phyloP scores from a whole-genome alignment of 1,140 invertebrate species.

The Sinella curviseta region DNA sequence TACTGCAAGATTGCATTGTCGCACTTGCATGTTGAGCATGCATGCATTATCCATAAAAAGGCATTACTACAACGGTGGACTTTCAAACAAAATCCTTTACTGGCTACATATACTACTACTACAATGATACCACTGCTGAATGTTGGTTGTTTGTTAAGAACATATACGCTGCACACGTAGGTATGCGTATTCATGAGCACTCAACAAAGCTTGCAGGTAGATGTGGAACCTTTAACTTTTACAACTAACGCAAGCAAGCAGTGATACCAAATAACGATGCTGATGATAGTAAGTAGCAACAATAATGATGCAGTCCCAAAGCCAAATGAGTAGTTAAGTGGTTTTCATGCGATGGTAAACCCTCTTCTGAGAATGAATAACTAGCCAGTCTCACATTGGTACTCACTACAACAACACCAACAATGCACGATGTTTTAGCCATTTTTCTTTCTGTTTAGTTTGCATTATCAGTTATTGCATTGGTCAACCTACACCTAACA shows the following conservation, averaged over 20 bases:
- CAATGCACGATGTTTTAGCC: neutral
- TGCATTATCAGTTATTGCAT: neutral
- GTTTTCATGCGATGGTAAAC: slow-evolving; percentile 9
- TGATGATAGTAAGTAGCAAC: neutral
- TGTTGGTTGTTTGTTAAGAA: neutral
- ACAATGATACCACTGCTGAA: neutral
- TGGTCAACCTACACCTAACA: slow-evolving; percentile 8
- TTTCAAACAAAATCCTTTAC: neutral
- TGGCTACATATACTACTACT: neutral
- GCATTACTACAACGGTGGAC: neutral
- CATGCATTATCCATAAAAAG: neutral
- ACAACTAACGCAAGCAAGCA: neutral
- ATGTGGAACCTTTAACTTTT: neutral
- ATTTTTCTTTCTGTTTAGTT: slow-evolving; percentile 9
- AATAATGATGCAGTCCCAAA: neutral
- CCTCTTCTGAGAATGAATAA: neutral
- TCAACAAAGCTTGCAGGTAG: neutral
- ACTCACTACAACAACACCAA: slow-evolving; percentile 13
- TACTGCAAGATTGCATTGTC: neutral
- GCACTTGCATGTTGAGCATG: neutral
- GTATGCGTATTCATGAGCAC: too few relatives aligned
- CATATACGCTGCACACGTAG: neutral
- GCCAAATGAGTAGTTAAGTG: neutral
- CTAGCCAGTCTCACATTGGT: slow-evolving; percentile 20
- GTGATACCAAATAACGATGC: neutral